Evolutionary conservation across 2,888 invertebrate genomes (phyloP).

Genomic region (Hirudinaria manillensis): DNA sequence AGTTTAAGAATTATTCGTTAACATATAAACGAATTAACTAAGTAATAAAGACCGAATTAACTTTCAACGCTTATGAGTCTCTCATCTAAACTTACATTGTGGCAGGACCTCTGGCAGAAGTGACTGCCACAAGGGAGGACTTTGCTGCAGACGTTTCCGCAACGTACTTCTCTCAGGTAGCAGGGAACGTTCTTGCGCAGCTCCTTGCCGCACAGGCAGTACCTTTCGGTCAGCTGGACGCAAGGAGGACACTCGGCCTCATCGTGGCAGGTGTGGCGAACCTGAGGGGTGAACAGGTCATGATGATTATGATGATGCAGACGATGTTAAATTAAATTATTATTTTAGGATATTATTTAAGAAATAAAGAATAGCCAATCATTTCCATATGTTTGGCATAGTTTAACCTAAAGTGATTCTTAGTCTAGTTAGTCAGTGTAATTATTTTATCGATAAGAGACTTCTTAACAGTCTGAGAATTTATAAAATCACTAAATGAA

Average conservation of each 20-base stretch:
- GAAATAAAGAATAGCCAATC: too few relatives aligned
- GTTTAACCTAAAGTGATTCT: too few relatives aligned
- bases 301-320: neutral
- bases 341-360: too few relatives aligned
- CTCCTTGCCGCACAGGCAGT: conserved; percentile 69
- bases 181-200: conserved; percentile 82
- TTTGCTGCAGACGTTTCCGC: conserved; percentile 79
- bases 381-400: too few relatives aligned
- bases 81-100: conserved; percentile 57
- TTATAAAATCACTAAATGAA: too few relatives aligned
- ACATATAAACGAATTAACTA: too few relatives aligned
- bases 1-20: neutral
- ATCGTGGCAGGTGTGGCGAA: conserved; percentile 77
- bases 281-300: conserved; percentile 45
- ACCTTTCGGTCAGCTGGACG: conserved; percentile 75
- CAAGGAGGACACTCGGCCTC: conserved; percentile 73
- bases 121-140: conserved; percentile 76
- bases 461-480: too few relatives aligned
- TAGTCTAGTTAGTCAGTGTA: too few relatives aligned
- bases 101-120: conserved; percentile 74
- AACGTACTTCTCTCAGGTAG: conserved; percentile 77
- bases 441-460: too few relatives aligned
- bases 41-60: too few relatives aligned
- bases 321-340: too few relatives aligned
- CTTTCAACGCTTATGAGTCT: too few relatives aligned